Evolutionary conservation across 2,113 vertebrate species (phyloP).

Genomic region (Cairina moschata): DNA sequence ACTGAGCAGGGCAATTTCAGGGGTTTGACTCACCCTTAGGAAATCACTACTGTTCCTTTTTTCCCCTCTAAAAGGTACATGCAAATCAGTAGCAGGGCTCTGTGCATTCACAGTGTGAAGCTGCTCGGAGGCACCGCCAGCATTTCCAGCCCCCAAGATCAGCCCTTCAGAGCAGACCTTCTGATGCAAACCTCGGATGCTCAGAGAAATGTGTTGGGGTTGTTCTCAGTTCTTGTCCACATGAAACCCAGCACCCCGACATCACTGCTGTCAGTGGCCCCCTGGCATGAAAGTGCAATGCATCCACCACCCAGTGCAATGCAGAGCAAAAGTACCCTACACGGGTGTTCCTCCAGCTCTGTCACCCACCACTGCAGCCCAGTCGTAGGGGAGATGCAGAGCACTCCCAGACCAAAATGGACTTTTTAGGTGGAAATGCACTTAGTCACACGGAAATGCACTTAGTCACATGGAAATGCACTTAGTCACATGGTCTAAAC

Average conservation of each 20-base stretch:
- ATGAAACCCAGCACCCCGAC: fast-evolving
- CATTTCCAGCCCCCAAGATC: neutral
- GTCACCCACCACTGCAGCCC: neutral
- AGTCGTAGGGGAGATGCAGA: fast-evolving
- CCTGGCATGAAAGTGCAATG: fast-evolving
- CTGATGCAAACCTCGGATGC: fast-evolving
- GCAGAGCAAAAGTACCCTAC: neutral
- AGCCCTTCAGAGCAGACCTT: fast-evolving
- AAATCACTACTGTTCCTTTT: neutral
- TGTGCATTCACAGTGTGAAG: fast-evolving
- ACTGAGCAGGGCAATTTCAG: neutral
- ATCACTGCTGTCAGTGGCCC: neutral
- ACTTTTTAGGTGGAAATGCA: fast-evolving
- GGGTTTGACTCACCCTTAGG: conserved; percentile 9
- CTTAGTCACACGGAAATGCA: too few species aligned
- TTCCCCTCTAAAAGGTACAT: fast-evolving
- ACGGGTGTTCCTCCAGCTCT: neutral
- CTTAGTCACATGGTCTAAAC: too few species aligned
- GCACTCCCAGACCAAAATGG: fast-evolving
- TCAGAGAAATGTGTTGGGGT: neutral
- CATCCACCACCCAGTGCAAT: neutral
- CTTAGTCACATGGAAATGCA: too few species aligned
- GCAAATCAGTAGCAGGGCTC: neutral
- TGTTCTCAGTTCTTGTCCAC: fast-evolving
- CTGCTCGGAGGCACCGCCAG: fast-evolving